These are phyloP conservation scores for Drosophila malerkotliana DNA, from an alignment of 1,140 invertebrate species.

Conservation along the genomic window DNA sequence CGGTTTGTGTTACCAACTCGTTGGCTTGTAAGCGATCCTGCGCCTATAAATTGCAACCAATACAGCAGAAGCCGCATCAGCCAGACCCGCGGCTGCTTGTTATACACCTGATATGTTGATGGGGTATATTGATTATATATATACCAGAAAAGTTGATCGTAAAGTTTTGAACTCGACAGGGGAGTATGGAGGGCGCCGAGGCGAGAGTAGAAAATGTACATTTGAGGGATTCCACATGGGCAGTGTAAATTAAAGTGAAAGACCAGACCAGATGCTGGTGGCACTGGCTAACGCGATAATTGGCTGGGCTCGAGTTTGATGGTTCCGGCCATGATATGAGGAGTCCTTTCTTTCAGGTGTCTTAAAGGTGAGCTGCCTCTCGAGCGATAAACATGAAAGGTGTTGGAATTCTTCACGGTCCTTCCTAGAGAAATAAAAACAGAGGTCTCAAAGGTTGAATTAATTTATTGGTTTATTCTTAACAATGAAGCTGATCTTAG, in stretches of 20 bases:
- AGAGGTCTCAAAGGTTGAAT: background rate
- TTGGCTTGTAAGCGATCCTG: slow-evolving; percentile 79
- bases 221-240: slow-evolving; percentile 29
- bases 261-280: slow-evolving; percentile 33
- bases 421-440: background rate
- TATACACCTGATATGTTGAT: slow-evolving; percentile 55
- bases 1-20: slow-evolving; percentile 78
- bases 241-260: slow-evolving; percentile 43
- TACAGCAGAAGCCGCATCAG: slow-evolving; percentile 35
- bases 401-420: background rate
- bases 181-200: background rate
- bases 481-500: too few relatives aligned
- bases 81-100: slow-evolving; percentile 72
- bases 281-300: slow-evolving; percentile 41
- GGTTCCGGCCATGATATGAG: slow-evolving; percentile 8
- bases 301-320: slow-evolving; percentile 29
- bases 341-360: slow-evolving; percentile 21
- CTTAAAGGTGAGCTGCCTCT: background rate
- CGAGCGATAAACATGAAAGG: background rate
- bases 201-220: slow-evolving; percentile 2
- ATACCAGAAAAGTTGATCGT: slow-evolving; percentile 33
- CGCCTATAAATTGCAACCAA: slow-evolving; percentile 80
- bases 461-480: background rate
- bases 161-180: background rate
- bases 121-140: slow-evolving; percentile 42